A percentile compares a stretch with the other conserved stretches of the same genome.
Conservation (phyloP, 1,140 invertebrate species). For the Mizuhopecten yessoensis region DNA sequence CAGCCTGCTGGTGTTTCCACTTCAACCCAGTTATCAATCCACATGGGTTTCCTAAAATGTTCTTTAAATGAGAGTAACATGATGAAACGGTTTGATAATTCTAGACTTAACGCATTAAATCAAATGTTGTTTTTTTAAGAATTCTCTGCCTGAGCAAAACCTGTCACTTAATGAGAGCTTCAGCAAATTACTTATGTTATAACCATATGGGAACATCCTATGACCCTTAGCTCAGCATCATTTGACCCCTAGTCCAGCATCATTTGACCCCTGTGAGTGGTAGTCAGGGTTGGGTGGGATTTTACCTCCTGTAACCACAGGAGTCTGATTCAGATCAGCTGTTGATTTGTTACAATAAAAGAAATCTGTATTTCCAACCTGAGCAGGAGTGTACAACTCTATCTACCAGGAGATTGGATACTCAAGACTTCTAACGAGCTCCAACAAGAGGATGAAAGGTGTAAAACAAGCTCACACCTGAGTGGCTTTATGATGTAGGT, state of each 20-base stretch:
- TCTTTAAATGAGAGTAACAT: constrained; percentile 28
- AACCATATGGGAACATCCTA: neutral
- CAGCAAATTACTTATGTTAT: neutral
- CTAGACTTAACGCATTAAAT: constrained; percentile 22
- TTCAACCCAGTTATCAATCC: constrained; percentile 16
- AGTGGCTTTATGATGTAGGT: neutral
- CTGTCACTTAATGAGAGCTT: neutral
- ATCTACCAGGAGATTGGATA: neutral
- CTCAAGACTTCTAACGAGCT: neutral
- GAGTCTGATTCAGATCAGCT: neutral
- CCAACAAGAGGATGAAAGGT: constrained; percentile 37
- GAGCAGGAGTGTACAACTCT: neutral
- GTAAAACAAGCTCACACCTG: constrained; percentile 10
- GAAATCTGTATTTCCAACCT: neutral
- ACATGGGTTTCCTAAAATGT: neutral
- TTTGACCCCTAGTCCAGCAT: neutral
- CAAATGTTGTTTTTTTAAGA: neutral
- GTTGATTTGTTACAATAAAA: neutral
- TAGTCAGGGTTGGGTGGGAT: neutral
- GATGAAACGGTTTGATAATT: constrained; percentile 22
- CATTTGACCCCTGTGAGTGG: constrained; percentile 21
- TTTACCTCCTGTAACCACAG: neutral
- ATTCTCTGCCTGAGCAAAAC: neutral
- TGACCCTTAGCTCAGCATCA: neutral
- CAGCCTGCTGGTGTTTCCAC: constrained; percentile 4